These are phyloP conservation scores for Patagioenas fasciata DNA, from an alignment of 2,113 vertebrate species.

Conservation along the genomic window DNA sequence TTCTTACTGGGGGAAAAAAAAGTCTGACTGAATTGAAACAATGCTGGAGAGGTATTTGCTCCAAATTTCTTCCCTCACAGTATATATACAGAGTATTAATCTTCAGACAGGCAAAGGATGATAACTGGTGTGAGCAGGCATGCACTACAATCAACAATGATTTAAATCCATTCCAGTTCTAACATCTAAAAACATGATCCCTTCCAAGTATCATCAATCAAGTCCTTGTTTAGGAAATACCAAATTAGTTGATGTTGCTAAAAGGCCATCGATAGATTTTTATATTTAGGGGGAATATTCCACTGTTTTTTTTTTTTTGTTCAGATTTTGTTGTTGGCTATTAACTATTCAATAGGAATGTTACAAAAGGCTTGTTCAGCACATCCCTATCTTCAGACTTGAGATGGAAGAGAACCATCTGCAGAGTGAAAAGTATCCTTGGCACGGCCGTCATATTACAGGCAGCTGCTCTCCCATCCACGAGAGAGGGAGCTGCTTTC, in stretches of 20 bases:
- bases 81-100: constrained; percentile 51
- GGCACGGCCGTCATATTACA: neutral
- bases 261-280: neutral
- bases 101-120: constrained; percentile 8
- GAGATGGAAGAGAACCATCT: constrained; percentile 41
- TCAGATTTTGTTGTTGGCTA: constrained; percentile 6
- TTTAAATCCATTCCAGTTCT: constrained; percentile 39
- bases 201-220: constrained; percentile 63
- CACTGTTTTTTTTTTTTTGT: neutral
- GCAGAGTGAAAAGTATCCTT: constrained; percentile 40
- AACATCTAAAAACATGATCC: constrained; percentile 43
- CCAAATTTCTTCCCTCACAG: neutral
- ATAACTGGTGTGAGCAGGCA: constrained; percentile 54
- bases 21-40: neutral
- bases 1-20: neutral
- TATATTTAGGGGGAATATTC: neutral
- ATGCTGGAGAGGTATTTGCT: constrained; percentile 42
- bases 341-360: constrained; percentile 40
- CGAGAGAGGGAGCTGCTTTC: neutral
- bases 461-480: constrained; percentile 36
- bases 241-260: constrained; percentile 21
- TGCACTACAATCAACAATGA: neutral
- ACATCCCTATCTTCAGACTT: constrained; percentile 44
- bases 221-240: constrained; percentile 53
- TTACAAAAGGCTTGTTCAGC: constrained; percentile 46